phyloP scores from a whole-genome alignment of 2,797 vertebrate species.

The Lates japonicus region DNA sequence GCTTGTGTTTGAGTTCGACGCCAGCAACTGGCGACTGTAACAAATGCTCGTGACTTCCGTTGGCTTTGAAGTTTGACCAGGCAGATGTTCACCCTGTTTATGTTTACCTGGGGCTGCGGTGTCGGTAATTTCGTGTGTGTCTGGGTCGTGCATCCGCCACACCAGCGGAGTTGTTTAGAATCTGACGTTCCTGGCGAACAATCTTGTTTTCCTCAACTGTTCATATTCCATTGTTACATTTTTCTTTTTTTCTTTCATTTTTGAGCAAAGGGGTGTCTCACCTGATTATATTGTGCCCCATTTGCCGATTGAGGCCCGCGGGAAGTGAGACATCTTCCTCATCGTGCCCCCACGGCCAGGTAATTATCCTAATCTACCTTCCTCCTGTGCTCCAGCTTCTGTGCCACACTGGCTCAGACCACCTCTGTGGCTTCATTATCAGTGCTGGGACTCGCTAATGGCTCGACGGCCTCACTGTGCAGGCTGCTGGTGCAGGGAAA shows the following conservation, averaged over 20 bases:
- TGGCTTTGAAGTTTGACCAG: too few species aligned
- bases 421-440: conserved; percentile 85
- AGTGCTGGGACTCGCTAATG: conserved; percentile 81
- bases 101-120: too few species aligned
- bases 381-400: conserved; percentile 73
- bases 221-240: conserved; percentile 37
- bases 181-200: too few species aligned
- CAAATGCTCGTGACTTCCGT: too few species aligned
- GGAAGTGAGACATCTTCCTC: conserved; percentile 70
- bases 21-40: too few species aligned
- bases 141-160: too few species aligned
- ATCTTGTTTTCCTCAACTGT: too few species aligned
- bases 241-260: conserved; percentile 31
- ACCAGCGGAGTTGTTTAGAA: too few species aligned
- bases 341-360: conserved; percentile 72
- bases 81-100: too few species aligned
- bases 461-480: conserved; percentile 67
- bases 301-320: conserved; percentile 60
- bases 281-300: conserved; percentile 63
- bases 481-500: conserved; percentile 69
- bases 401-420: conserved; percentile 75
- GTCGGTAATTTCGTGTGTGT: too few species aligned
- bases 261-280: conserved; percentile 39
- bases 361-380: conserved; percentile 85
- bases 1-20: too few species aligned